These are phyloP conservation scores for Tipula confusa DNA, from an alignment of 2,888 invertebrate genomes.

Conservation along the genomic window DNA sequence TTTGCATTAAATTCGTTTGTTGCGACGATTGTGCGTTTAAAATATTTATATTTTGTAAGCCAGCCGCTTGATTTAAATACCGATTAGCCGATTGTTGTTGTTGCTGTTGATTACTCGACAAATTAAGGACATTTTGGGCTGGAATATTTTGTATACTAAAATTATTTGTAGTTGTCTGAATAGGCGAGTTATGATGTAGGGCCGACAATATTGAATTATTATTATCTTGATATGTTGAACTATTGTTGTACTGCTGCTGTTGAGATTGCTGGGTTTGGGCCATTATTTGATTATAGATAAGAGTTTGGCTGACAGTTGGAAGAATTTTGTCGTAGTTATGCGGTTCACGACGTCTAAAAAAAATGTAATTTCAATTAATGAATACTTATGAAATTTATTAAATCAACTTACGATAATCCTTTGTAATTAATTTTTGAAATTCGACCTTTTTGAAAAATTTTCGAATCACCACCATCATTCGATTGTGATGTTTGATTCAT, in stretches of 20 bases:
- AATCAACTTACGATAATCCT: not conserved
- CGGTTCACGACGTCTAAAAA: constrained; percentile 46
- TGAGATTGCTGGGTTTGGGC: constrained; percentile 46
- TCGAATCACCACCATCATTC: not conserved
- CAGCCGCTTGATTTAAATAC: not conserved
- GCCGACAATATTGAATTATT: not conserved
- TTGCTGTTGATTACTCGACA: constrained; percentile 31
- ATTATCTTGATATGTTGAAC: constrained; percentile 15
- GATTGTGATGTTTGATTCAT: not conserved
- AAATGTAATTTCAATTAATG: no score
- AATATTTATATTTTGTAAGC: constrained; percentile 9
- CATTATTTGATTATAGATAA: constrained; percentile 50
- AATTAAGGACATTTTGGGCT: constrained; percentile 31
- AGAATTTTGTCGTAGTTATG: constrained; percentile 51
- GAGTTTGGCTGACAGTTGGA: constrained; percentile 50
- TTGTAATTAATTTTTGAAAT: not conserved
- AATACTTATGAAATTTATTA: no score
- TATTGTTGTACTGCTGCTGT: constrained; percentile 37
- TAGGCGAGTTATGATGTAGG: constrained; percentile 34
- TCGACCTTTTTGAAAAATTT: not conserved
- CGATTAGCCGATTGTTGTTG: not conserved
- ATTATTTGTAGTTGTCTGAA: constrained; percentile 35
- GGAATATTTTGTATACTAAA: constrained; percentile 30
- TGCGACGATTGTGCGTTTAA: not conserved
- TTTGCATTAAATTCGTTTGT: constrained; percentile 1